phyloP scores from a whole-genome alignment of 2,113 vertebrate species.

The Drymodes brunneopygia region DNA sequence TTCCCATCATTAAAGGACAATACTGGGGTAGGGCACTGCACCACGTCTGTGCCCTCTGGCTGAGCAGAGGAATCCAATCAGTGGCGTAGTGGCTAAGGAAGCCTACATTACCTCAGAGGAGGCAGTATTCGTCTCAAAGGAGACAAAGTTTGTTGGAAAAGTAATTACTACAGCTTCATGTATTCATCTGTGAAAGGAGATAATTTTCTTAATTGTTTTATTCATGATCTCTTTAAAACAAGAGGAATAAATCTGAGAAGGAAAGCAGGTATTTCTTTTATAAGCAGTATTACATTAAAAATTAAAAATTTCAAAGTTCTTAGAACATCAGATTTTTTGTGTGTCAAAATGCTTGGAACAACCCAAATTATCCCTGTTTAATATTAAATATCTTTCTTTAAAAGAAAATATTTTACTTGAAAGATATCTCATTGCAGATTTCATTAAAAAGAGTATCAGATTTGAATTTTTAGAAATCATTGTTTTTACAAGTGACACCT shows the following conservation, averaged over 20 bases:
- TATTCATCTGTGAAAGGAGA: neutral
- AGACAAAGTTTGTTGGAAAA: neutral
- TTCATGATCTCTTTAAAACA: neutral
- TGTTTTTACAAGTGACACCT: conserved; percentile 36
- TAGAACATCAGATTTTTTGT: neutral
- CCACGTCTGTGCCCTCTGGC: neutral
- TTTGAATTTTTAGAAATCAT: conserved; percentile 1
- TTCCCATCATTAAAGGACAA: neutral
- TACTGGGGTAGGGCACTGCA: neutral
- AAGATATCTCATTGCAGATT: neutral
- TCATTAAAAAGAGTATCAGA: neutral
- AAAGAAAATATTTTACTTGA: conserved; percentile 46
- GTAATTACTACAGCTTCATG: neutral
- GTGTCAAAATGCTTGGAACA: neutral
- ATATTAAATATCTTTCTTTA: neutral
- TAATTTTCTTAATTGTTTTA: neutral
- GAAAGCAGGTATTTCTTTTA: neutral
- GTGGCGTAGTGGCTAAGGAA: neutral
- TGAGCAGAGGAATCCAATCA: neutral
- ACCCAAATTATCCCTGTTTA: neutral
- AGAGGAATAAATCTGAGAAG: neutral
- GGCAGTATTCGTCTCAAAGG: neutral
- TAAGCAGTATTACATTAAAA: neutral
- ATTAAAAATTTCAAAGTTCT: neutral
- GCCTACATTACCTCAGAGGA: neutral